These are phyloP conservation scores for Cepaea nemoralis DNA, from an alignment of 1,140 invertebrate genomes.

Conservation along the genomic window DNA sequence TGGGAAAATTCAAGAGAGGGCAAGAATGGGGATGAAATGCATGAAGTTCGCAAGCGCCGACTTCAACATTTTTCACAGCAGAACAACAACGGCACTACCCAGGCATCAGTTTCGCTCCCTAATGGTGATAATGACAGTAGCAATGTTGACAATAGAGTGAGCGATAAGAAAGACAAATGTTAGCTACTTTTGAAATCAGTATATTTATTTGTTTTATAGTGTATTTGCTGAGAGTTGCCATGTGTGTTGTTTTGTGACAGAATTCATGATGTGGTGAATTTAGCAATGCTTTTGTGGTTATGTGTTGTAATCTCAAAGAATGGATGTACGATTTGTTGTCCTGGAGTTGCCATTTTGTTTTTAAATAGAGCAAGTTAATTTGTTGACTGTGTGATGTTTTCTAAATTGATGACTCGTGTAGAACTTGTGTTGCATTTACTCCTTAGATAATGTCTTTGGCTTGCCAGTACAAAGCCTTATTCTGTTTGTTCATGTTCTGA, in stretches of 20 bases:
- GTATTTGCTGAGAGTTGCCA: neutral
- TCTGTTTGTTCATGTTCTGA: no score
- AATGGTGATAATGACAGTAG: neutral
- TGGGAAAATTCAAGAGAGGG: conserved; percentile 62
- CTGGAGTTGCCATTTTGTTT: neutral
- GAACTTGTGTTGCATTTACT: no score
- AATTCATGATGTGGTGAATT: neutral
- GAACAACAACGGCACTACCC: neutral
- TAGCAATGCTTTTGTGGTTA: neutral
- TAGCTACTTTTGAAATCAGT: neutral
- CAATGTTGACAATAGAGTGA: neutral
- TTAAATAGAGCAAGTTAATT: no score
- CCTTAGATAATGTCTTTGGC: no score
- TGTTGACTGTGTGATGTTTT: no score
- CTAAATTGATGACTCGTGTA: no score
- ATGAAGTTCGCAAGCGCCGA: conserved; percentile 61
- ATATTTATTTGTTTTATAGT: neutral
- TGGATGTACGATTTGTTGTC: neutral
- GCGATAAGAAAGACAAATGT: neutral
- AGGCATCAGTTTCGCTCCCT: neutral
- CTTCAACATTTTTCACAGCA: conserved; percentile 59
- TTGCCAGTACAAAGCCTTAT: no score
- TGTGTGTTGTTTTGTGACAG: no score
- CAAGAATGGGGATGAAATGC: conserved; percentile 59
- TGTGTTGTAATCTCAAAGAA: neutral